phyloP scores from a whole-genome alignment of 2,888 invertebrate species.

The Zootermopsis nevadensis region DNA sequence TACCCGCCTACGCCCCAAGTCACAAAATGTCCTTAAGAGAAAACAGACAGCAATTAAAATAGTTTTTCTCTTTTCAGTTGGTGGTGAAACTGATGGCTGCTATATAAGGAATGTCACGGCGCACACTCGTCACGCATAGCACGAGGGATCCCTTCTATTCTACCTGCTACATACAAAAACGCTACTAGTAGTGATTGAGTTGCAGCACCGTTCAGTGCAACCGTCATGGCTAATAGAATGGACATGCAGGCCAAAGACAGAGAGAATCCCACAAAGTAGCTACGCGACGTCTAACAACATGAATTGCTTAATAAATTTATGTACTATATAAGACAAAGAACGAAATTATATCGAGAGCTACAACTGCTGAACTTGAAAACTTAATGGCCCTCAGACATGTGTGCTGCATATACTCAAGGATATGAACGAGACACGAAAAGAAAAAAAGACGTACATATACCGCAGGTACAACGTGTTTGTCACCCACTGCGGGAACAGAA shows the following conservation, averaged over 20 bases:
- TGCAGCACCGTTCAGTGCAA: slow-evolving; percentile 8
- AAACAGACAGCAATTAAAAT: slow-evolving; percentile 18
- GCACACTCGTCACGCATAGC: neutral
- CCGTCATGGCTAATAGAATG: slow-evolving; percentile 24
- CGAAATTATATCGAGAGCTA: neutral
- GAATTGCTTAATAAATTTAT: slow-evolving; percentile 36
- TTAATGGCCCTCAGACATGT: neutral
- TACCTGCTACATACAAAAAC: slow-evolving; percentile 19
- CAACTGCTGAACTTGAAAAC: neutral
- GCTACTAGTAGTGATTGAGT: slow-evolving; percentile 16
- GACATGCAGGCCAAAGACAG: slow-evolving; percentile 5
- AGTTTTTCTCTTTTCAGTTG: neutral
- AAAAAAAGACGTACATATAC: no score
- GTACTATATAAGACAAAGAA: slow-evolving; percentile 15
- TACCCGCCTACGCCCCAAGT: neutral
- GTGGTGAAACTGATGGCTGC: slow-evolving; percentile 7
- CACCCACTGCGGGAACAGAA: no score
- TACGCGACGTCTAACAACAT: slow-evolving; percentile 21
- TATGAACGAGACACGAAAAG: no score
- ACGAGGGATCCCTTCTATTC: slow-evolving; percentile 19
- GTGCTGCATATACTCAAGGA: no score
- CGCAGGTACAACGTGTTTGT: no score
- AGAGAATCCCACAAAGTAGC: neutral
- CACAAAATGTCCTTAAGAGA: slow-evolving; percentile 12
- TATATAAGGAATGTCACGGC: slow-evolving; percentile 31